These are phyloP conservation scores for Chlorodrepanis virens DNA, from an alignment of 2,113 vertebrate species.

Conservation along the genomic window DNA sequence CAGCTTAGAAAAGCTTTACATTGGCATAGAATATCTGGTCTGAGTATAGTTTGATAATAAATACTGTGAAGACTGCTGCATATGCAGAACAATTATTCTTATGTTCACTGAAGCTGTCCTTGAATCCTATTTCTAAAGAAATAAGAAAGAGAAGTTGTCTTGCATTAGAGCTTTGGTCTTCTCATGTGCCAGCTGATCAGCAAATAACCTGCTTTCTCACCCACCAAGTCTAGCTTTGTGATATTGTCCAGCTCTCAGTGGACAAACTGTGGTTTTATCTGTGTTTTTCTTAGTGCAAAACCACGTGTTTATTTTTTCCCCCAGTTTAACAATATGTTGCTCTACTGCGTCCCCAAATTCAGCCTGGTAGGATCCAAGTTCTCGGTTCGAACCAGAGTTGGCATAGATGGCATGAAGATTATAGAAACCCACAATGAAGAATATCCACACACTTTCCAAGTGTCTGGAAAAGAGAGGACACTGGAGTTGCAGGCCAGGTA, in stretches of 20 bases:
- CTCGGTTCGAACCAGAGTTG: conserved; percentile 89
- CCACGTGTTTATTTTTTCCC: neutral
- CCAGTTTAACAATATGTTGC: conserved; percentile 97
- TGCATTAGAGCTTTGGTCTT: neutral
- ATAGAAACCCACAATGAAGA: conserved; percentile 90
- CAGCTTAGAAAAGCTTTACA: neutral
- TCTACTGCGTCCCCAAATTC: conserved; percentile 98
- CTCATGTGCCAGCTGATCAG: neutral
- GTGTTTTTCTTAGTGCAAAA: neutral
- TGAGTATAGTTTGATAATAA: neutral
- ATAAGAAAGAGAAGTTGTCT: neutral
- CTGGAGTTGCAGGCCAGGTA: conserved; percentile 95
- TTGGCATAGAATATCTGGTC: neutral
- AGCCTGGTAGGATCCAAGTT: conserved; percentile 93
- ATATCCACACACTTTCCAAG: conserved; percentile 95
- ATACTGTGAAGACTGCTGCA: neutral
- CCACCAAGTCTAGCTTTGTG: neutral
- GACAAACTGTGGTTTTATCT: neutral
- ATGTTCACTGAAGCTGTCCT: neutral
- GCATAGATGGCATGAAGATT: conserved; percentile 94
- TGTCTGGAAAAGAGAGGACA: conserved; percentile 93
- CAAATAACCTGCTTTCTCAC: neutral
- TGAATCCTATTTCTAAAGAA: neutral
- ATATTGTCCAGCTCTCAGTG: neutral
- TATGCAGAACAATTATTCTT: neutral